Evolutionary conservation across 2,113 vertebrate genomes (phyloP), one percentile per base, ranked within the genome.

Genomic region (Dipodomys ordii): DNA sequence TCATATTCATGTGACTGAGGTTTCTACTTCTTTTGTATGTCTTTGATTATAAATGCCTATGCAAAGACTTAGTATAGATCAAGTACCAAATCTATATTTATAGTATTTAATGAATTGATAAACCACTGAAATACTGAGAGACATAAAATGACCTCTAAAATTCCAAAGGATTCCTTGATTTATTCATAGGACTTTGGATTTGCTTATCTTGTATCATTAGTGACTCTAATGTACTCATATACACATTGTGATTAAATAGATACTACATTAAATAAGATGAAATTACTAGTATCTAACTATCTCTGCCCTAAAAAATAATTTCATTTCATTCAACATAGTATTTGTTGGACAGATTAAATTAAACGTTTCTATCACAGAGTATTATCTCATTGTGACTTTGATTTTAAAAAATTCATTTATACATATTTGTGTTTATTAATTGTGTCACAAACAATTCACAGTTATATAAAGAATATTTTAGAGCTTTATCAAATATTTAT

Each of bases 281-380:
- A 91, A 80, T 25, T 85, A 13, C 1, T 25, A 80, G n/a, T 57
- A 83, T 62, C 35, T 16, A 90, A 62, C 18, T 62, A 72, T 19
- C 46, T 86, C 23, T 92, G 3, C 13, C 22, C 3, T 87, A 93
- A 84, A 65, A 92, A 46, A n/a, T 27, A 81, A 1, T 80, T 94
- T 62, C 44, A 72, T 72, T 25, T 92, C 35, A 60, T 35, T 72
- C 30, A 92, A 72, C 22, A 22, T 83, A 32, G 46, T 69, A 71
- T 67, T 86, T 91, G 22, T 80, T 87, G 7, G 90, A 71, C 13
- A 69, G 19, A 46, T n/a, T 71, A 67, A 87, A 69, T 74, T 90
- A 49, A 74, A 82, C 5, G 28, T 64, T 83, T 92, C 8, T 57
- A 76, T 76, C 22, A 22, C 88, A 69, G 22, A 90, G 32, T 81